phyloP scores from a whole-genome alignment of 2,113 vertebrate species.

The Crocuta crocuta region DNA sequence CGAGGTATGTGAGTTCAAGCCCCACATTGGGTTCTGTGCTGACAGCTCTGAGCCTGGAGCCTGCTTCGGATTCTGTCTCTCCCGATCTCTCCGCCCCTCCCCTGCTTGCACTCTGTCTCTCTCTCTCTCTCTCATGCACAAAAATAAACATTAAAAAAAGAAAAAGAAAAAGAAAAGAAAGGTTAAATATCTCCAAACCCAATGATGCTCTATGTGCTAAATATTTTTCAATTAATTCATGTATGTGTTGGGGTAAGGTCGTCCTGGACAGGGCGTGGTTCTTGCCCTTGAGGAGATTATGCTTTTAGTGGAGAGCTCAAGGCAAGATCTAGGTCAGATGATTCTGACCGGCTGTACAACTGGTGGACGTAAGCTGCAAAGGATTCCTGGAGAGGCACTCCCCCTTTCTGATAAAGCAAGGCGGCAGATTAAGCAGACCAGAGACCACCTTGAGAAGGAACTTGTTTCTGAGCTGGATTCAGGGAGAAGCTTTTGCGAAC shows the following conservation, averaged over 20 bases:
- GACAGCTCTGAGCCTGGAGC: too few species aligned
- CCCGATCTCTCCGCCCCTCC: too few species aligned
- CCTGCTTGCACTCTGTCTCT: too few species aligned
- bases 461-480: not conserved
- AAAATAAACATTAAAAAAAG: too few species aligned
- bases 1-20: too few species aligned
- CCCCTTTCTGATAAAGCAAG: not conserved
- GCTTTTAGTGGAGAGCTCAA: not conserved
- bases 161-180: not conserved
- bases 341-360: not conserved
- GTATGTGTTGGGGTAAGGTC: not conserved
- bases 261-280: not conserved
- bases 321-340: not conserved
- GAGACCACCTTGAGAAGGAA: not conserved
- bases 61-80: too few species aligned
- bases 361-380: fast-evolving
- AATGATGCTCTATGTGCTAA: not conserved
- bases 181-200: not conserved
- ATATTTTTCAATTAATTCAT: not conserved
- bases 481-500: not conserved
- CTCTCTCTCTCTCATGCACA: too few species aligned
- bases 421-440: too few species aligned
- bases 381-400: fast-evolving
- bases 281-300: not conserved
- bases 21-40: too few species aligned